Evolutionary conservation across 2,888 invertebrate genomes (phyloP).

Genomic region (Dynastes hyllus): DNA sequence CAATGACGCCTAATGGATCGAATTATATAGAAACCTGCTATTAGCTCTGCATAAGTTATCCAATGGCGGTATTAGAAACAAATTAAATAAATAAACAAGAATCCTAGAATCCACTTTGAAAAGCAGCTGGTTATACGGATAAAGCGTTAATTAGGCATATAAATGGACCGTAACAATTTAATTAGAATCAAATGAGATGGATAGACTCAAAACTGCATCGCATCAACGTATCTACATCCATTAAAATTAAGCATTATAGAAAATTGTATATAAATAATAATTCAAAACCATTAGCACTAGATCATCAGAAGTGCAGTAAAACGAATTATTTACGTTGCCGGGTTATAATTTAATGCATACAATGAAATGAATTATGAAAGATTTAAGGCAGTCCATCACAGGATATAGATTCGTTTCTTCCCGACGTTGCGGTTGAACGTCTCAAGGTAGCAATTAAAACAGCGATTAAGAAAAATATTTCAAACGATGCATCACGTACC

Average conservation of each 20-base stretch:
- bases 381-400: slow-evolving; percentile 52
- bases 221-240: neutral
- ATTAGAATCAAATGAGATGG: slow-evolving; percentile 36
- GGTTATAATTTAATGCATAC: slow-evolving; percentile 46
- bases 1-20: neutral
- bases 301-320: slow-evolving; percentile 45
- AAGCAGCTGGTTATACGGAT: slow-evolving; percentile 19
- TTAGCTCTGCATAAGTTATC: neutral
- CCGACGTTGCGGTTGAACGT: slow-evolving; percentile 30
- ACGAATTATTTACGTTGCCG: slow-evolving; percentile 19
- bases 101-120: slow-evolving; percentile 16
- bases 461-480: slow-evolving; percentile 67
- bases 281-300: slow-evolving; percentile 46
- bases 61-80: neutral
- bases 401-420: slow-evolving; percentile 48
- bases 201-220: slow-evolving; percentile 25
- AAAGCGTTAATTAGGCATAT: slow-evolving; percentile 36
- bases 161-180: slow-evolving; percentile 45
- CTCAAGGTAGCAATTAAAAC: slow-evolving; percentile 68
- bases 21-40: slow-evolving; percentile 4
- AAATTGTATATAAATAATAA: slow-evolving; percentile 48
- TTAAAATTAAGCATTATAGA: slow-evolving; percentile 26
- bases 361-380: slow-evolving; percentile 52
- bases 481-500: slow-evolving; percentile 69
- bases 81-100: slow-evolving; percentile 28